Evolutionary conservation across 2,113 vertebrate genomes (phyloP).

Genomic region (Rutilus rutilus): DNA sequence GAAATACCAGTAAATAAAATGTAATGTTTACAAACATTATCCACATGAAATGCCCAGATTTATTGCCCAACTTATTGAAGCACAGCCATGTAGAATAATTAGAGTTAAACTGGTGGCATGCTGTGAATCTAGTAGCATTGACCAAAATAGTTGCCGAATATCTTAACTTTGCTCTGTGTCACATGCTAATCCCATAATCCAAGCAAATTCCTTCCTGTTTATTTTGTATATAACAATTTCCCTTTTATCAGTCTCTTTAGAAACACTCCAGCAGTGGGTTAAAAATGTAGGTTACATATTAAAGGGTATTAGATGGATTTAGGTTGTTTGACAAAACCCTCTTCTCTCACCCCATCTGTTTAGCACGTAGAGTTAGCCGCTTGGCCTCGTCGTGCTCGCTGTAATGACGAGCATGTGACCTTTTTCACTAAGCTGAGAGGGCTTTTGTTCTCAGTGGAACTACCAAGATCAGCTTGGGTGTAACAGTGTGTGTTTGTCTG

Average conservation of each 20-base stretch:
- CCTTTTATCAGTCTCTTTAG: neutral
- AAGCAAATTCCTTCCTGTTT: neutral
- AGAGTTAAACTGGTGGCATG: neutral
- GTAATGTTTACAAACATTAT: too few species aligned
- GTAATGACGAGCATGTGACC: constrained; percentile 40
- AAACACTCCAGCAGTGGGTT: neutral
- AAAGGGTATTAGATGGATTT: constrained; percentile 32
- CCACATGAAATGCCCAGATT: neutral
- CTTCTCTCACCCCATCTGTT: neutral
- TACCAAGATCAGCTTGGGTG: neutral
- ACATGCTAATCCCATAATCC: constrained; percentile 4
- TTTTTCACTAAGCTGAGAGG: neutral
- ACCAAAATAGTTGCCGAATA: neutral
- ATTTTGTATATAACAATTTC: neutral
- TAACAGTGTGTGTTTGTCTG: neutral
- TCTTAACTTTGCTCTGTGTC: neutral
- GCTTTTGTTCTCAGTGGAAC: constrained; percentile 21
- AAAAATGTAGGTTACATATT: constrained; percentile 43
- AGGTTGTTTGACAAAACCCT: constrained; percentile 12
- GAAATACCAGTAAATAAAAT: neutral
- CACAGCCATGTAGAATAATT: neutral
- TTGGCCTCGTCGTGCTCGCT: neutral
- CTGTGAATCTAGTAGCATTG: neutral
- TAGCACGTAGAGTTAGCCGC: constrained; percentile 10
- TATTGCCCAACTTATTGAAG: neutral